Base-by-base conservation (phyloP, 1,140 invertebrate genomes). In the Brachionus calyciflorus region DNA sequence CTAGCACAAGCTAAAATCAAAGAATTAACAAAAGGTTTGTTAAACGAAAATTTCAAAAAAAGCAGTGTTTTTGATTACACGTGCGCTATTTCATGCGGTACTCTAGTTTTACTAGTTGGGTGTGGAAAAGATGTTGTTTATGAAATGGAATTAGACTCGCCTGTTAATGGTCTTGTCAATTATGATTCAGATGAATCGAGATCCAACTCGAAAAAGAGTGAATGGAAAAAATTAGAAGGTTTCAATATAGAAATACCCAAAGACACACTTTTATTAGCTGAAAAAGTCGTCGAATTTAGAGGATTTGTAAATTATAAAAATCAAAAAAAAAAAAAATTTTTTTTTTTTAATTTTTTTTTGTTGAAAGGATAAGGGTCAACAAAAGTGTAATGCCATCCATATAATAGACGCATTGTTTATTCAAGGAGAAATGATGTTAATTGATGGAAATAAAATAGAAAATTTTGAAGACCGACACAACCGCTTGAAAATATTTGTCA, bases 361-460 rank as follows among this genome's bases (percentile, higher is more conserved):
- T 30, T 44, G 9, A 48, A 19, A 51, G 65, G 69, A 51, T 24
- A 49, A 55, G 21, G 30, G n/a, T 17, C 40, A 57, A 40, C 49
- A 76, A 76, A 44, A 44, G 40, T 57, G 26, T 4, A 70, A 49
- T 49, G 46, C 44, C 24, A 70, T 70, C 9, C 49, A 76, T 57
- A 17, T 76, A 17, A 76, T 76, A 21, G 73, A 76, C 14, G 51
- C 55, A n/a, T 76, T 55, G 14, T 76, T 76, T 57, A 60, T 76
- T 33, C 21, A 33, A 70, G 49, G 49, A 1, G 73, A 76, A 76
- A 76, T 51, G 30, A 76, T 57, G 21, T n/a, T 60, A 17, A 44
- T 76, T 37, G 28, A 76, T 24, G 12, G 40, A 17, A 49, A 37
- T 26, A 49, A 49, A 30, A 49, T 49, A 14, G 24, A 30, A 19